Evolutionary conservation across 2,113 vertebrate species (phyloP).

Genomic region (Neogale vison): DNA sequence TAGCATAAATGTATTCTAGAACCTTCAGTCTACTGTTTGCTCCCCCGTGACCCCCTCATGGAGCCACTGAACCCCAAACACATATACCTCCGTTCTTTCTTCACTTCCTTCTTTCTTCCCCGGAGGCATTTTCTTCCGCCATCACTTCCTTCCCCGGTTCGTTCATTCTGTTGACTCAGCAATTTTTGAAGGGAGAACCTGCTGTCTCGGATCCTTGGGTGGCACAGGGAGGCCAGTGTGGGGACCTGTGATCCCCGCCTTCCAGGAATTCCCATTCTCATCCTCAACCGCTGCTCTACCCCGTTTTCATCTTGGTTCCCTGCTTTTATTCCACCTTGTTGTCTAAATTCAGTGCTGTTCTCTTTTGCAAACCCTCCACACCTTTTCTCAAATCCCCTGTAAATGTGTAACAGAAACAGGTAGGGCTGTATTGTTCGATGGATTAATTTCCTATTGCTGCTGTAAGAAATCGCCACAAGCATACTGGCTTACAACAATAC

Average conservation of each 20-base stretch:
- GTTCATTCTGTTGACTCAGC: neutral
- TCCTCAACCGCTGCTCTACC: neutral
- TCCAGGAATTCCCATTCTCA: neutral
- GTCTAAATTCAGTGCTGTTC: neutral
- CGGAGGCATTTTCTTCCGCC: neutral
- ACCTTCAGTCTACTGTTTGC: neutral
- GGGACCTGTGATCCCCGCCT: accelerated
- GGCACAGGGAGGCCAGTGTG: neutral
- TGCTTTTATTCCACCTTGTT: neutral
- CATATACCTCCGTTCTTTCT: neutral
- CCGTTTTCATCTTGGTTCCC: too few relatives aligned
- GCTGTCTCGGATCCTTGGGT: neutral
- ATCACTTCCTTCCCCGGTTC: neutral
- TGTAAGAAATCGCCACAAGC: neutral
- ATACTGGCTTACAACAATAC: neutral
- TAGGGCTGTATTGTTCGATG: too few relatives aligned
- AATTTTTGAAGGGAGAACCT: neutral
- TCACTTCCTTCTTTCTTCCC: neutral
- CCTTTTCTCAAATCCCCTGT: neutral
- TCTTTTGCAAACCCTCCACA: neutral
- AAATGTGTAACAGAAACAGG: neutral
- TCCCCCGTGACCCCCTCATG: neutral
- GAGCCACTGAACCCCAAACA: accelerated
- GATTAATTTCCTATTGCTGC: neutral
- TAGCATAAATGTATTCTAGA: neutral